phyloP scores from a whole-genome alignment of 2,113 vertebrate species.

The Electrona antarctica region DNA sequence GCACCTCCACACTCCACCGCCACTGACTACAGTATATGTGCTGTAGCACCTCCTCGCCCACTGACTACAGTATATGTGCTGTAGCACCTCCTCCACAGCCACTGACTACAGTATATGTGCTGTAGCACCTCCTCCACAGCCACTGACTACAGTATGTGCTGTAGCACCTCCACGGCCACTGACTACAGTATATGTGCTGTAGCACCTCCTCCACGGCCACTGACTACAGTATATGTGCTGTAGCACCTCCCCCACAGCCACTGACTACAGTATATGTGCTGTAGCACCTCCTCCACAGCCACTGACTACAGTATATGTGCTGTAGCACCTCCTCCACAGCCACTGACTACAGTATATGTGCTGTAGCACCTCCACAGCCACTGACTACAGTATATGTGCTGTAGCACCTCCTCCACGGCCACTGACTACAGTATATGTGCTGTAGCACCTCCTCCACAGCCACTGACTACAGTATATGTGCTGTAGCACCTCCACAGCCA shows the following conservation, averaged over 20 bases:
- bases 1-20: conserved; percentile 1
- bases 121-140: conserved; percentile 2
- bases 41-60: conserved; percentile 1
- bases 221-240: too few relatives aligned
- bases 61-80: too few relatives aligned
- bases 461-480: too few relatives aligned
- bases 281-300: conserved; percentile 3
- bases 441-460: conserved; percentile 2
- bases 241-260: conserved; percentile 4
- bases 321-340: conserved; percentile 2
- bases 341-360: too few relatives aligned
- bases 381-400: too few relatives aligned
- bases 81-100: conserved; percentile 3
- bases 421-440: too few relatives aligned
- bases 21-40: too few relatives aligned
- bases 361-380: conserved; percentile 1
- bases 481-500: conserved; percentile 1
- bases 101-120: too few relatives aligned
- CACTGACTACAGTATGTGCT: too few relatives aligned
- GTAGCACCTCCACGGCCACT: conserved; percentile 3
- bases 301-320: too few relatives aligned
- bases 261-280: too few relatives aligned
- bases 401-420: conserved; percentile 3
- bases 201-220: conserved; percentile 6
- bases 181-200: too few relatives aligned